Conservation (phyloP, 2,797 vertebrate genomes). For the Meda fulgida region DNA sequence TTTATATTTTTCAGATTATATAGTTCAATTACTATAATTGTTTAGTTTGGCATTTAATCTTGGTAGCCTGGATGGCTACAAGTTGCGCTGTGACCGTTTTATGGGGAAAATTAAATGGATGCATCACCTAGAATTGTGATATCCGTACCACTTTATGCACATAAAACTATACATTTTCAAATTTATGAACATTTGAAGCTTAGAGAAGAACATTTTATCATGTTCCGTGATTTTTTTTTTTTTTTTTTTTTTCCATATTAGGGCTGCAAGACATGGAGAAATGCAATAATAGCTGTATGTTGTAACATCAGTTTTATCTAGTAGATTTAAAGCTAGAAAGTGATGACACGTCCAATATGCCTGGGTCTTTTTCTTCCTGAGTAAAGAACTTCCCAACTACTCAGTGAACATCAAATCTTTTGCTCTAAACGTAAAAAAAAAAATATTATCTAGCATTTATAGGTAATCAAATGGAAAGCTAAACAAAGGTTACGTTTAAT, state of each 20-base stretch:
- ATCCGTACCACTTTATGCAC: not conserved
- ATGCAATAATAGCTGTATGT: not conserved
- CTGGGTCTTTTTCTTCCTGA: not conserved
- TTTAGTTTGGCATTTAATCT: not conserved
- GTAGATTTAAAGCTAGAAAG: not conserved
- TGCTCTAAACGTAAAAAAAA: not conserved
- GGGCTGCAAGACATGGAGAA: not conserved
- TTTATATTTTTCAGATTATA: not conserved
- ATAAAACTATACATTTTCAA: not conserved
- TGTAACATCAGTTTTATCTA: not conserved
- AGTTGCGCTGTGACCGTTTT: slow-evolving; percentile 10
- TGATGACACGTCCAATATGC: not conserved
- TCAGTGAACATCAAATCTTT: not conserved
- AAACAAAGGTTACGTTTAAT: not conserved
- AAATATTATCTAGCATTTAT: not conserved
- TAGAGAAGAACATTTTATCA: not conserved
- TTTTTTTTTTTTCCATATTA: not conserved
- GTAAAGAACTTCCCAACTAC: not conserved
- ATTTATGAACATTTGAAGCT: not conserved
- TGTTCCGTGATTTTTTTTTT: too few species aligned
- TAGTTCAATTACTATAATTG: not conserved
- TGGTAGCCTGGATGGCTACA: not conserved
- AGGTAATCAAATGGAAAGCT: not conserved
- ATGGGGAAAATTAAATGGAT: slow-evolving; percentile 14
- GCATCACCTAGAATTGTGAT: not conserved